Percentiles rank a stretch among this genome's conserved stretches.
Evolutionary conservation across 1,140 invertebrate species (phyloP).

Genomic region (Trichonephila clavata): DNA sequence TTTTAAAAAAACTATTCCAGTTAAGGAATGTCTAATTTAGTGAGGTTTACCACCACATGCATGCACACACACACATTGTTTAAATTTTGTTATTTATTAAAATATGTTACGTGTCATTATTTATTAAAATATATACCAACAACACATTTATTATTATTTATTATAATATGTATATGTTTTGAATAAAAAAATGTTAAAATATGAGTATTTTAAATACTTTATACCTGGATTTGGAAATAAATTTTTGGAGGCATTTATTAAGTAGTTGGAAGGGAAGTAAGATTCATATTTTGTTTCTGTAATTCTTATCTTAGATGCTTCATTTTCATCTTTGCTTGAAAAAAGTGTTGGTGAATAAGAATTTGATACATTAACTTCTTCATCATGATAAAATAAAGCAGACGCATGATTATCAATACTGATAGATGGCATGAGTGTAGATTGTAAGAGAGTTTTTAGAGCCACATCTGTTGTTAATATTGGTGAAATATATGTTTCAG

Average conservation of each 20-base stretch:
- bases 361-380: slow-evolving; percentile 24
- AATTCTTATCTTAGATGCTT: background rate
- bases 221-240: slow-evolving; percentile 25
- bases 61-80: no score
- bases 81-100: no score
- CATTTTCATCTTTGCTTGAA: background rate
- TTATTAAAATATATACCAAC: no score
- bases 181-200: no score
- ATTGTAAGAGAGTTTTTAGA: background rate
- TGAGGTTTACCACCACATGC: no score
- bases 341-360: background rate
- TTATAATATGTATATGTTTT: no score
- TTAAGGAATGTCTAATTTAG: no score
- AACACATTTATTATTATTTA: no score
- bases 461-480: background rate
- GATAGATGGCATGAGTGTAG: slow-evolving; percentile 4
- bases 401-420: slow-evolving; percentile 14
- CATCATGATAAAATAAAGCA: background rate
- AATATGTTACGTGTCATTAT: no score
- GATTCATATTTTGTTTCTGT: background rate
- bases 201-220: background rate
- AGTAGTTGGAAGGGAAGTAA: background rate
- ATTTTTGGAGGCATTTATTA: background rate
- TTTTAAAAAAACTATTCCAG: no score
- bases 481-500: slow-evolving; percentile 8